Base-by-base conservation (phyloP, 2,888 invertebrate genomes). In the Aleiodes alternator region DNA sequence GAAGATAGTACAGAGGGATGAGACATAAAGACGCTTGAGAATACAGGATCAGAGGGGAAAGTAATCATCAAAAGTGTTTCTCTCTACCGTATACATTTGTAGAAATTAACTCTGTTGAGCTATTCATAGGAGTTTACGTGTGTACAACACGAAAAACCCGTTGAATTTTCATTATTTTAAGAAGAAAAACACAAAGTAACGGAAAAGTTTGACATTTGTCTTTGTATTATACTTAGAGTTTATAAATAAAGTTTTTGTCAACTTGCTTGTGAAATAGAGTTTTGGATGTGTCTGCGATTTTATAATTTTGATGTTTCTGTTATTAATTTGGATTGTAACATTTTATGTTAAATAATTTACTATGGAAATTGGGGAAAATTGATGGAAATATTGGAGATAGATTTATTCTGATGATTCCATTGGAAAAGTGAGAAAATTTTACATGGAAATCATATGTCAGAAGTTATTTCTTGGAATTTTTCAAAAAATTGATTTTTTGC, bases 61-160 rank as follows among this genome's bases (percentile, higher is more conserved):
- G 64, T 48, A 64, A 64, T 64, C 64, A 64, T 64, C 48, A 16
- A 64, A 64, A 64, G 64, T 64, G 48, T 16, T 64, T 64, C 23
- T 23, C 23, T 23, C 48, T 14, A 43, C 34, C 59, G 59, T 59
- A 59, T 55, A 55, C 59, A 59, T 59, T 59, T 59, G 59, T 59
- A 59, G 59, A 59, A 59, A 59, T 59, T 59, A 59, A 59, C 59
- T 59, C 59, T 29, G 59, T 59, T 59, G 59, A 59, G 59, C 12
- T 59, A 59, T 59, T 59, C 59, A 31, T 59, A 34, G n/a, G 57
- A 57, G 57, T 57, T 57, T 34, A 34, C 34, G 14, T 14, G 23
- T 57, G 14, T 29, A 61, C 43, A 38, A 61, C 43, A 34, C 34
- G 3, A 53, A 61, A 43, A 61, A 1, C 23, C 23, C 38, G 14